Evolutionary conservation across 2,888 invertebrate species (phyloP), one percentile per base, ranked within the genome.

Genomic region (Idaea aversata): DNA sequence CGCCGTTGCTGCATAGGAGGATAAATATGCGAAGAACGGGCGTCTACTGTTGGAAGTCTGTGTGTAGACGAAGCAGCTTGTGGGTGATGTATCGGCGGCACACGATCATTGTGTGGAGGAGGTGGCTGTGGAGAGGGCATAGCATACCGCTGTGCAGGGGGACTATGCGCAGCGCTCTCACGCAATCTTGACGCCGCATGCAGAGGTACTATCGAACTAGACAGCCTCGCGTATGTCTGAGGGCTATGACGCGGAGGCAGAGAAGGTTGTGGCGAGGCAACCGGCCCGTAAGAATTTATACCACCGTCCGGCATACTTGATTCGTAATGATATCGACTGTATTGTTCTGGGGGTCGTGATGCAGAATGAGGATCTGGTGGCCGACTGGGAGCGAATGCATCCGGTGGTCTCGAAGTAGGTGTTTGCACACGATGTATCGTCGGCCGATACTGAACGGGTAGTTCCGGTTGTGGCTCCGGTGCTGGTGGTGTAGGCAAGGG

Each of bases 61-160:
- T 87, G 90, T n/a, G 80, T 68, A n/a, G 85, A 70, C 58, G 83
- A 79, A 10, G 78, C 76, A 57, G 81, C 70, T 70, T 86, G 88
- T 59, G 91, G 92, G 73, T 93, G 92, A 72, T 92, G 91, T 76
- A 93, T 92, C 34, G 93, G 93, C 65, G 93, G 93, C 65, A 92
- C 92, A 5, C 93, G 87, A 75, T 93, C 93, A 67, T 92, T 93
- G 58, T 58, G 90, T 47, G 86, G 91, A 57, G 90, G 90, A 15
- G 88, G 88, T n/a, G 87, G 88, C 69, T 88, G 88, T 36, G 78
- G 69, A 58, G 81, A 67, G 63, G 86, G 82, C 76, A 88, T 80
- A 57, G 82, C 67, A 75, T 89, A 91, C 63, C 91, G 86, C 68
- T 87, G 87, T 61, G 85, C 76, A 35, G 89, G 83, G 34, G 91